Percentiles rank a stretch among this genome's conserved stretches.
phyloP scores from a whole-genome alignment of 2,888 invertebrate genomes.

The Epinotia ramella region DNA sequence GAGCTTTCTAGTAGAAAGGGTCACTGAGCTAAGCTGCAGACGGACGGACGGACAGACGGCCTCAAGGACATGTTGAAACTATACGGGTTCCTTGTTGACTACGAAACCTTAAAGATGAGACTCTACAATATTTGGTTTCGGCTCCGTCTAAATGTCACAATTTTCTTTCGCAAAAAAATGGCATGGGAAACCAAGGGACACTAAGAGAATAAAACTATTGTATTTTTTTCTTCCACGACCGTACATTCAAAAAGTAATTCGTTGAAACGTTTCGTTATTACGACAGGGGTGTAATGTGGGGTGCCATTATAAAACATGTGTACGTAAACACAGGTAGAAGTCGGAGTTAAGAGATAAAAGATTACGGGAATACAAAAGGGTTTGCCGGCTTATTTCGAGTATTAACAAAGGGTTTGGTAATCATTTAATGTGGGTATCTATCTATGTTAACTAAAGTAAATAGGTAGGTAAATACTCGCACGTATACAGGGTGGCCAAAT shows the following conservation, averaged over 20 bases:
- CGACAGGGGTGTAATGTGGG: background rate
- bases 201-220: too few relatives aligned
- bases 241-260: background rate
- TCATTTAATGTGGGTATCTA: background rate
- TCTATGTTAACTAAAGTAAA: background rate
- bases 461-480: background rate
- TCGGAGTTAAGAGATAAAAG: slow-evolving; percentile 1
- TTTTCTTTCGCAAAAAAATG: too few relatives aligned
- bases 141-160: too few relatives aligned
- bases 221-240: background rate
- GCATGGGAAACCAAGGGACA: too few relatives aligned
- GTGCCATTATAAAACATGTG: background rate
- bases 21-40: too few relatives aligned
- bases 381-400: slow-evolving; percentile 9
- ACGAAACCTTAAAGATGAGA: too few relatives aligned
- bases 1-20: too few relatives aligned
- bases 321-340: background rate
- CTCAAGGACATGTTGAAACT: too few relatives aligned
- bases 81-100: too few relatives aligned
- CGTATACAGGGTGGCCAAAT: too few relatives aligned
- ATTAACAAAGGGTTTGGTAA: background rate
- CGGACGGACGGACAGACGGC: too few relatives aligned
- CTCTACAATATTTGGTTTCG: too few relatives aligned
- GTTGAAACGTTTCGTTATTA: background rate
- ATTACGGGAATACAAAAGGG: slow-evolving; percentile 14